Percentiles rank a stretch among this genome's conserved stretches.
Evolutionary conservation across 2,113 vertebrate species (phyloP).

Genomic region (Enhydra lutris): DNA sequence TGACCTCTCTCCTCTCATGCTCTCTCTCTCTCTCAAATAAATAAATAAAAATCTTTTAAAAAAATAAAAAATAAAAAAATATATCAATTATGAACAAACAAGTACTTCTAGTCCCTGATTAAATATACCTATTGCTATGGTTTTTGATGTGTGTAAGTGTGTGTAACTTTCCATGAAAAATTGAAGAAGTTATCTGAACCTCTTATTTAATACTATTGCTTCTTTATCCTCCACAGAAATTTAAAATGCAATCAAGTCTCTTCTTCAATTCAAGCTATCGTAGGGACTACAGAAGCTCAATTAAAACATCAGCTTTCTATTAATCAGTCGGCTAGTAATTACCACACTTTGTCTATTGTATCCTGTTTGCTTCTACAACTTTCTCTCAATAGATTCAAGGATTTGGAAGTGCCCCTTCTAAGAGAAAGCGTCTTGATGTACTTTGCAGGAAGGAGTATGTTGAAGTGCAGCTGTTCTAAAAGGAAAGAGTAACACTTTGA

Average conservation of each 20-base stretch:
- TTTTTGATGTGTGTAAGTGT: slow-evolving; percentile 27
- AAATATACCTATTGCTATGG: slow-evolving; percentile 53
- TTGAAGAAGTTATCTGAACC: slow-evolving; percentile 66
- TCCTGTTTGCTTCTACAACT: slow-evolving; percentile 41
- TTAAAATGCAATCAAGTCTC: slow-evolving; percentile 63
- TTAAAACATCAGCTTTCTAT: slow-evolving; percentile 61
- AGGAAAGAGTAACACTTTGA: slow-evolving; percentile 62
- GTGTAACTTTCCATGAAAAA: slow-evolving; percentile 35
- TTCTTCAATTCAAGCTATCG: slow-evolving; percentile 47
- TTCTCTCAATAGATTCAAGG: slow-evolving; percentile 62
- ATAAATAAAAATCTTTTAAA: background rate
- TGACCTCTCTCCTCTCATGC: too few relatives aligned
- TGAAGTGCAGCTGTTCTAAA: slow-evolving; percentile 40
- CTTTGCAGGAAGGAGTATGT: slow-evolving; percentile 19
- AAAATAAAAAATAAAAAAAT: background rate
- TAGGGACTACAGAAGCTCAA: slow-evolving; percentile 15
- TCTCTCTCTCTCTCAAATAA: too few relatives aligned
- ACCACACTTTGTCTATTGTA: slow-evolving; percentile 64
- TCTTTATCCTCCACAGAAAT: slow-evolving; percentile 63
- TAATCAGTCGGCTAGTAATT: slow-evolving; percentile 69
- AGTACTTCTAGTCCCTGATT: slow-evolving; percentile 58
- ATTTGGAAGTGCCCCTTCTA: slow-evolving; percentile 54
- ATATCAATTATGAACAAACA: slow-evolving; percentile 57
- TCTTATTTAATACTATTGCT: slow-evolving; percentile 72
- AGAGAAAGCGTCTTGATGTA: slow-evolving; percentile 18